phyloP scores from a whole-genome alignment of 2,888 invertebrate genomes.

The Formica aserva region DNA sequence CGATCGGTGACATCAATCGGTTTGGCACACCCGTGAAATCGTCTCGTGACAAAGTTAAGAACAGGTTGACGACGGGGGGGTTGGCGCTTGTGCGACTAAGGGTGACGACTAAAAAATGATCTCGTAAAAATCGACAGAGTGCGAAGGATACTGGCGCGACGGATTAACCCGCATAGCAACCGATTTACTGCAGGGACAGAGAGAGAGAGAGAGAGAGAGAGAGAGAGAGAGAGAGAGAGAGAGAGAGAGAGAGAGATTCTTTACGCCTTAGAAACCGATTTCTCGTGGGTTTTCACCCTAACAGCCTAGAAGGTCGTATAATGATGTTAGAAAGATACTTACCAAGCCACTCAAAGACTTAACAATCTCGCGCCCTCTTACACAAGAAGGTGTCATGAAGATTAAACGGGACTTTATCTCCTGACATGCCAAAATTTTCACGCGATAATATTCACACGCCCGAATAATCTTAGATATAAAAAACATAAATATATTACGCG shows the following conservation, averaged over 20 bases:
- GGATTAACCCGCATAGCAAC: slow-evolving; percentile 63
- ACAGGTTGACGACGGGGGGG: neutral
- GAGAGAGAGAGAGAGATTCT: slow-evolving; percentile 44
- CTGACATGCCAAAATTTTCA: neutral
- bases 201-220: too few species aligned
- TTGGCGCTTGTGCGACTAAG: slow-evolving; percentile 27
- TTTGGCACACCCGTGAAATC: slow-evolving; percentile 59
- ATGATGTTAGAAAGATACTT: slow-evolving; percentile 48
- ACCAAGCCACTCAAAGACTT: slow-evolving; percentile 45
- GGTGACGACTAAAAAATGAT: slow-evolving; percentile 65
- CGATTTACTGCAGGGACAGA: slow-evolving; percentile 10
- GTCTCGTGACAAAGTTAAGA: slow-evolving; percentile 50
- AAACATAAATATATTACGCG: neutral
- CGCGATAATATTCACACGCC: neutral
- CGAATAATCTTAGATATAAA: neutral
- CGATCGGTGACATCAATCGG: slow-evolving; percentile 54
- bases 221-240: neutral
- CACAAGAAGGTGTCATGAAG: neutral
- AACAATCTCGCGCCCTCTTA: slow-evolving; percentile 12
- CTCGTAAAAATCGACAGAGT: slow-evolving; percentile 70
- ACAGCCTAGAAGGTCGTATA: slow-evolving; percentile 24
- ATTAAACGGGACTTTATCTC: neutral
- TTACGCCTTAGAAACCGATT: slow-evolving; percentile 59
- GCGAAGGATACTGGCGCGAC: slow-evolving; percentile 62
- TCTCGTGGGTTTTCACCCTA: slow-evolving; percentile 54